phyloP scores from a whole-genome alignment of 2,113 vertebrate genomes.

The Triplophysa dalaica region DNA sequence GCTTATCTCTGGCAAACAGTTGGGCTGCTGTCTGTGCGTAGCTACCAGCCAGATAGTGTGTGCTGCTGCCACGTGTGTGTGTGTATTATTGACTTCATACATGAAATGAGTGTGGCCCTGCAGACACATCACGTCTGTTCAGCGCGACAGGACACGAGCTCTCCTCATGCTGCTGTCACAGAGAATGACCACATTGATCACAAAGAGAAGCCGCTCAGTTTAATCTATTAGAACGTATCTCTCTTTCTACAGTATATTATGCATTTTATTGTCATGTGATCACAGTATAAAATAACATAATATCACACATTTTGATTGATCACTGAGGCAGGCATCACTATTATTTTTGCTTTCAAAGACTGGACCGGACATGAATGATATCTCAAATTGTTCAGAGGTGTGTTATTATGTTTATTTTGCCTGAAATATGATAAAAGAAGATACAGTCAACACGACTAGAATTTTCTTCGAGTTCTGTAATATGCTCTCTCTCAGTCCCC shows the following conservation, averaged over 20 bases:
- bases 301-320: no score
- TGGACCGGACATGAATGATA: no score
- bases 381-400: no score
- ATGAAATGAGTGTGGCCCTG: slow-evolving; percentile 48
- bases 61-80: neutral
- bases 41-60: slow-evolving; percentile 57
- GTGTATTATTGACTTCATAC: slow-evolving; percentile 59
- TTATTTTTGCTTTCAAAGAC: neutral
- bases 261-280: no score
- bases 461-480: no score
- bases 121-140: slow-evolving; percentile 61
- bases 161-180: slow-evolving; percentile 46
- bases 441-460: no score
- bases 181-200: slow-evolving; percentile 45
- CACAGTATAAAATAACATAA: no score
- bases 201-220: slow-evolving; percentile 22
- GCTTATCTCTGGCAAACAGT: slow-evolving; percentile 73
- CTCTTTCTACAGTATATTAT: neutral
- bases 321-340: no score
- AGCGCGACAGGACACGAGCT: slow-evolving; percentile 58
- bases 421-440: no score
- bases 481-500: no score
- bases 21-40: slow-evolving; percentile 65
- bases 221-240: neutral
- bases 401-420: no score